These are phyloP conservation scores for Zoanthus solanderi DNA, from an alignment of 92 coral and sea anemone species.

Conservation along the genomic window DNA sequence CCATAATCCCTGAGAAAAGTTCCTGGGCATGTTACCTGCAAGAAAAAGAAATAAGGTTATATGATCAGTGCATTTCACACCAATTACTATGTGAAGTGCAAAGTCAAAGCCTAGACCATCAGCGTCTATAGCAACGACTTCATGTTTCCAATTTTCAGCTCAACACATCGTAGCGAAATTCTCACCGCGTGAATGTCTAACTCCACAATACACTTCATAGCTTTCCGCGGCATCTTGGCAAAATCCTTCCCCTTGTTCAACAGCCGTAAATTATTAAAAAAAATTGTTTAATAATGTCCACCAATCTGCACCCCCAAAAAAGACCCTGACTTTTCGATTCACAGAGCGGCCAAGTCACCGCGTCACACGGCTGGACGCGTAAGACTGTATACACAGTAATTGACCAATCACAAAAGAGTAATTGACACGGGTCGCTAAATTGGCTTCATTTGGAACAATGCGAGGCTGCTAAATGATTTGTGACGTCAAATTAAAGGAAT, in stretches of 20 bases:
- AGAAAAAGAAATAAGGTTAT: constrained; percentile 47
- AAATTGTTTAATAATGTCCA: not conserved
- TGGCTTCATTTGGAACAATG: constrained; percentile 29
- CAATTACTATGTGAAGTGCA: constrained; percentile 22
- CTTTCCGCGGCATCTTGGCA: constrained; percentile 92
- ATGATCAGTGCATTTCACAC: constrained; percentile 33
- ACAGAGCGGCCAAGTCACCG: constrained; percentile 18
- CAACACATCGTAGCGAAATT: constrained; percentile 22
- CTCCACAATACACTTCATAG: constrained; percentile 99
- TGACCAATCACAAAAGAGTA: constrained; percentile 50
- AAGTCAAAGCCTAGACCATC: constrained; percentile 30
- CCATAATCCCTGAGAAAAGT: constrained; percentile 98
- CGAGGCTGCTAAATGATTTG: constrained; percentile 8
- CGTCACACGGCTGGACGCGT: constrained; percentile 46
- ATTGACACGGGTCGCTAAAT: constrained; percentile 9
- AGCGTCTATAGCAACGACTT: constrained; percentile 99
- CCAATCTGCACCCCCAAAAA: constrained; percentile 2
- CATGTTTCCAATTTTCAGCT: constrained; percentile 15
- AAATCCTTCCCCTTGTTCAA: constrained; percentile 18
- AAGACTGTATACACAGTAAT: constrained; percentile 52
- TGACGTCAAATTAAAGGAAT: constrained; percentile 38
- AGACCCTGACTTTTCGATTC: not conserved
- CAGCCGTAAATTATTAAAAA: constrained; percentile 9
- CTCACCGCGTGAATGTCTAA: constrained; percentile 94
- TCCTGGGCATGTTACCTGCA: constrained; percentile 95